These are phyloP conservation scores for Copidosoma floridanum DNA, from an alignment of 1,140 invertebrate species.

Conservation along the genomic window DNA sequence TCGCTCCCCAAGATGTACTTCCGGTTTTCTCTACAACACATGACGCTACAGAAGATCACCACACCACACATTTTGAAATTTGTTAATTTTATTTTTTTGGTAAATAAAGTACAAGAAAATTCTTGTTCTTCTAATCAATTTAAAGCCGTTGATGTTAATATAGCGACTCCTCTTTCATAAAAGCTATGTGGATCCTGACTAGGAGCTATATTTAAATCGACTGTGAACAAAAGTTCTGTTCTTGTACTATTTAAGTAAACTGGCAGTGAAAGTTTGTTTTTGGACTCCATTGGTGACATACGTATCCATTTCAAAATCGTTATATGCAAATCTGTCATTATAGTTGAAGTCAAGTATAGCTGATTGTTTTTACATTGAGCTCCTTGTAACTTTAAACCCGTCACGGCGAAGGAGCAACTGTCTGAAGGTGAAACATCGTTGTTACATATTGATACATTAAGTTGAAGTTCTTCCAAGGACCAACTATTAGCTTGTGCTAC, in stretches of 20 bases:
- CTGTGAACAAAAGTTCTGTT: conserved; percentile 90
- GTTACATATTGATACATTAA: conserved; percentile 74
- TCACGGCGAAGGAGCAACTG: conserved; percentile 80
- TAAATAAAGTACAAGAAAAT: too few relatives aligned
- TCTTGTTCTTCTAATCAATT: too few relatives aligned
- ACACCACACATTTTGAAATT: too few relatives aligned
- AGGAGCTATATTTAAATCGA: conserved; percentile 86
- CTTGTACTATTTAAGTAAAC: conserved; percentile 97
- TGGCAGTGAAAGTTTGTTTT: conserved; percentile 80
- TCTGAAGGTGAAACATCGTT: conserved; percentile 63
- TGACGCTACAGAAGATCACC: too few relatives aligned
- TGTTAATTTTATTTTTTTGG: too few relatives aligned
- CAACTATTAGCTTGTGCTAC: conserved; percentile 91
- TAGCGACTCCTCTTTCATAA: conserved; percentile 95
- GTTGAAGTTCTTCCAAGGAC: conserved; percentile 91
- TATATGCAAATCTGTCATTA: conserved; percentile 89
- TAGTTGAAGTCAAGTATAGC: conserved; percentile 86
- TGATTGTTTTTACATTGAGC: conserved; percentile 90
- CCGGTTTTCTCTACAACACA: too few relatives aligned
- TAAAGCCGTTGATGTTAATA: conserved; percentile 85
- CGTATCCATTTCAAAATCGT: conserved; percentile 86
- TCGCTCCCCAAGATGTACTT: too few relatives aligned
- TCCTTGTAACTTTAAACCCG: conserved; percentile 90
- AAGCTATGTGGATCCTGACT: conserved; percentile 88
- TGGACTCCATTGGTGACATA: conserved; percentile 60